Evolutionary conservation across 2,113 vertebrate species (phyloP).

Genomic region (Myiagra hebetior): DNA sequence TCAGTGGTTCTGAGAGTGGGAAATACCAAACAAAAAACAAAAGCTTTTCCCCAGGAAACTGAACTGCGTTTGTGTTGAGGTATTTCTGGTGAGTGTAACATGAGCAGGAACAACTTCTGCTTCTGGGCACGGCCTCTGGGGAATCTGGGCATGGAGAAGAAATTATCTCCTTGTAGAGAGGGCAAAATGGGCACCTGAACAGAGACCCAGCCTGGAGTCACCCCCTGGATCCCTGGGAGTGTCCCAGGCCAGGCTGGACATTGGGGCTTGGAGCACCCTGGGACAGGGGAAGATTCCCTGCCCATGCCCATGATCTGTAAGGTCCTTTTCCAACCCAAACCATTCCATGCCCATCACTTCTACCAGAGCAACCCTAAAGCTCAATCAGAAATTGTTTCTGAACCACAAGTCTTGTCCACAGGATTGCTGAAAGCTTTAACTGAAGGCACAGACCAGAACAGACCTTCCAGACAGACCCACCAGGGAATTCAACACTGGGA

Average conservation of each 20-base stretch:
- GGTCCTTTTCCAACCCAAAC: not conserved
- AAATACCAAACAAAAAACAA: not conserved
- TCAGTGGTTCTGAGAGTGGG: not conserved
- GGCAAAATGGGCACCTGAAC: not conserved
- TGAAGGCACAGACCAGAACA: not conserved
- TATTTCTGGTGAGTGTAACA: accelerated
- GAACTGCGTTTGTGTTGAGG: accelerated
- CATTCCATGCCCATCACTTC: not conserved
- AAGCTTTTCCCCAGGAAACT: not conserved
- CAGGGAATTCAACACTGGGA: not conserved
- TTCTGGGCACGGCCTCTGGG: not conserved
- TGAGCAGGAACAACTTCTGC: not conserved
- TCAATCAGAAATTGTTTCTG: not conserved
- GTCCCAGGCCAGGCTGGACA: not conserved
- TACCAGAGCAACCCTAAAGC: not conserved
- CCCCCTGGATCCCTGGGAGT: not conserved
- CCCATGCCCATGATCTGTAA: no score
- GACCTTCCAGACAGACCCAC: not conserved
- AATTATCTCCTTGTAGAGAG: accelerated
- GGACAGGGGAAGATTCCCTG: not conserved
- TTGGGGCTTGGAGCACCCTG: not conserved
- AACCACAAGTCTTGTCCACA: not conserved
- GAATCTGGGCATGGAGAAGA: not conserved
- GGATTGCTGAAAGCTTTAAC: not conserved
- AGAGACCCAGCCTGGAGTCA: not conserved